These are phyloP conservation scores for Xylophagus ater DNA, from an alignment of 2,888 invertebrate genomes.

Conservation along the genomic window DNA sequence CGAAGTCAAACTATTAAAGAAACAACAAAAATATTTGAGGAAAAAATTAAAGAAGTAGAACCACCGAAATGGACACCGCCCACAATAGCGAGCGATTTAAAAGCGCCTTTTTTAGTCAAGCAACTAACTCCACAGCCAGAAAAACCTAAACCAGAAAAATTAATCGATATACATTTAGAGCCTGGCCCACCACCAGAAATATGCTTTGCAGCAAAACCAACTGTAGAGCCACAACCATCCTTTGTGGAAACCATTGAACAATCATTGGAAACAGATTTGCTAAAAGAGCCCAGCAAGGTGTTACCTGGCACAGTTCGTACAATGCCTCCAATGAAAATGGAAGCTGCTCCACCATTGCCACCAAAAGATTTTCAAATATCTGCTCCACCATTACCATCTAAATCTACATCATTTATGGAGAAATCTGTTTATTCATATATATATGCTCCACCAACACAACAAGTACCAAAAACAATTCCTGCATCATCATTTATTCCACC, in stretches of 20 bases:
- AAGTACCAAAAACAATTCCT: conserved; percentile 30
- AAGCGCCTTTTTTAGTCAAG: conserved; percentile 42
- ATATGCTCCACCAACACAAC: too few relatives aligned
- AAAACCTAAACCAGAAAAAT: conserved; percentile 37
- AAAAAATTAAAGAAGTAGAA: conserved; percentile 22
- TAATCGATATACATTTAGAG: conserved; percentile 45
- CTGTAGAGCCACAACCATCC: conserved; percentile 41
- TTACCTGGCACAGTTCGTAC: conserved; percentile 45
- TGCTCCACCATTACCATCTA: conserved; percentile 38
- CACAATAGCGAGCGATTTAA: conserved; percentile 33
- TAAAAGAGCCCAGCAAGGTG: conserved; percentile 43
- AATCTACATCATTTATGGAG: too few relatives aligned
- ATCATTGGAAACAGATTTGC: conserved; percentile 42
- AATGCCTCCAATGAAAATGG: conserved; percentile 38
- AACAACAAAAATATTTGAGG: conserved; percentile 27
- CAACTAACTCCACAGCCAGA: conserved; percentile 30
- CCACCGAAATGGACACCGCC: conserved; percentile 18
- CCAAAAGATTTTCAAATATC: conserved; percentile 36
- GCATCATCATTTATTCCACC: conserved; percentile 48
- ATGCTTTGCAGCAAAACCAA: conserved; percentile 47
- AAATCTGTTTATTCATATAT: too few relatives aligned
- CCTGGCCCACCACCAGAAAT: conserved; percentile 60
- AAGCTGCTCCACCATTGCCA: conserved; percentile 37
- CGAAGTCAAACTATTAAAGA: conserved; percentile 25
- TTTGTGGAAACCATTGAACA: conserved; percentile 48